Evolutionary conservation across 2,113 vertebrate species (phyloP).

Genomic region (Xiphophorus maculatus): DNA sequence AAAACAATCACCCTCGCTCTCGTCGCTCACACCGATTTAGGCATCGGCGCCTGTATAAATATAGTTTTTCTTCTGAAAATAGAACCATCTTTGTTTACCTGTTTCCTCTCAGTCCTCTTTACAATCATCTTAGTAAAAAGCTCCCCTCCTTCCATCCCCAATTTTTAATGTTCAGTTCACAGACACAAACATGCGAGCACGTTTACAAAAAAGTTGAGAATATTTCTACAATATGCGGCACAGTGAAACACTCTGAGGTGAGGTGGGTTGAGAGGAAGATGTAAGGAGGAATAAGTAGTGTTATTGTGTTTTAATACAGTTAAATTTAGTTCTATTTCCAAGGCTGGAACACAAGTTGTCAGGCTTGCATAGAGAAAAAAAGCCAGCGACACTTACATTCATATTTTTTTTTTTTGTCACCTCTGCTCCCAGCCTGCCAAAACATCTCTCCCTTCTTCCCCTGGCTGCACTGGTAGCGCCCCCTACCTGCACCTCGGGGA

Average conservation of each 20-base stretch:
- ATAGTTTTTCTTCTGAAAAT: slow-evolving; percentile 77
- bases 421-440: slow-evolving; percentile 25
- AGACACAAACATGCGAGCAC: slow-evolving; percentile 50
- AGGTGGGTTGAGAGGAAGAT: slow-evolving; percentile 50
- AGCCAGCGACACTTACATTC: slow-evolving; percentile 62
- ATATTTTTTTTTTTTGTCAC: slow-evolving; percentile 26
- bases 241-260: slow-evolving; percentile 63
- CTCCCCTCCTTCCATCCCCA: slow-evolving; percentile 8
- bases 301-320: slow-evolving; percentile 39
- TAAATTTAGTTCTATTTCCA: slow-evolving; percentile 28
- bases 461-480: slow-evolving; percentile 33
- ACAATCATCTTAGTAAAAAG: slow-evolving; percentile 64
- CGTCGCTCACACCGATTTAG: slow-evolving; percentile 55
- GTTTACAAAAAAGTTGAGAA: slow-evolving; percentile 37
- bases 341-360: slow-evolving; percentile 57
- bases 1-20: slow-evolving; percentile 76
- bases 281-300: slow-evolving; percentile 61
- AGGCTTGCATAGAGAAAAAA: slow-evolving; percentile 64
- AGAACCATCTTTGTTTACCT: slow-evolving; percentile 65
- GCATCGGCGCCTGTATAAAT: slow-evolving; percentile 75
- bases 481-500: slow-evolving; percentile 60
- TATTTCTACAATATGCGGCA: slow-evolving; percentile 57
- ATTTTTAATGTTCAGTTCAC: slow-evolving; percentile 54
- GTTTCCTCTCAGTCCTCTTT: slow-evolving; percentile 58
- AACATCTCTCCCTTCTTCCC: slow-evolving; percentile 32